Base-by-base conservation (phyloP, 2,888 invertebrate species). In the Himalopsyche japonica region DNA sequence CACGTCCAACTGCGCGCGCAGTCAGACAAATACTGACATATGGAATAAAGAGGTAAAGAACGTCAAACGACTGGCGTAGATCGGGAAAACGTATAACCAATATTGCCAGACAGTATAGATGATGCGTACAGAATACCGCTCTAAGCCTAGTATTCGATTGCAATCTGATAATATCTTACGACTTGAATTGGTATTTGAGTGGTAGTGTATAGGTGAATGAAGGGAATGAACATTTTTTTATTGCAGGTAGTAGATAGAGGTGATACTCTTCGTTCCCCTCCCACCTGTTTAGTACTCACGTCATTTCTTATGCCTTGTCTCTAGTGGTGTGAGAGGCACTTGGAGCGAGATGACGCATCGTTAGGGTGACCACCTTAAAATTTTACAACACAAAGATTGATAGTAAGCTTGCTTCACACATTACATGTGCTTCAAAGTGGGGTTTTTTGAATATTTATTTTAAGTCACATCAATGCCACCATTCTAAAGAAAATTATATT, bases 251-350 rank as follows among this genome's bases (percentile, higher is more conserved):
- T 70, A 30, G 70, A 70, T 70, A 70, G 27, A 70, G 70, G 70
- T 70, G 70, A 24, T 70, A 70, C 70, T 70, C 70, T 70, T 70
- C 70, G 24, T 27, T 27, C 57, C 70, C 70, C 70, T 70, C 70
- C 70, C 70, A 70, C 70, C 70, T 70, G 70, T 70, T 70, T 70
- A 70, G 70, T 70, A 70, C 70, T 70, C 70, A 70, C 70, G 70
- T 70, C 70, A 70, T 70, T 70, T 15, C 70, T 70, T 70, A 15
- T 70, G 70, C 20, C 70, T 70, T 70, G 70, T 70, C 70, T 70
- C 27, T 70, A 70, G 70, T 30, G 27, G 70, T 70, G 27, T 70
- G 70, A 70, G 70, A 70, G 70, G 70, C 70, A 70, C 70, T 70
- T 27, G 27, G 70, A 70, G 70, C 27, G 27, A 70, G 70, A 70